Conservation (phyloP, 2,797 vertebrate genomes). For the Typhlichthys subterraneus region DNA sequence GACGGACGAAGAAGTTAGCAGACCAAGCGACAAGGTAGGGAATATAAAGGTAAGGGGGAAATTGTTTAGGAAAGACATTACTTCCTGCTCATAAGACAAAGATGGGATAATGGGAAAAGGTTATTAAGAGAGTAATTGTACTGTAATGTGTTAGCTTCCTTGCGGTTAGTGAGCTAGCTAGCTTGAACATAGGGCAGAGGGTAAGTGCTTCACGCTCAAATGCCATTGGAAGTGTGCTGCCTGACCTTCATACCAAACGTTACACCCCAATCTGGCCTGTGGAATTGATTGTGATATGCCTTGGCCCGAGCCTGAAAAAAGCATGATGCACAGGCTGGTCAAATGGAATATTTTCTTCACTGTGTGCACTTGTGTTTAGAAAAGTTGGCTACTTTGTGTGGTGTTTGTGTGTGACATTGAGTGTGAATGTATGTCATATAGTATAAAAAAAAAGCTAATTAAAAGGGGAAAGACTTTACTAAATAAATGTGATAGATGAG, state of each 20-base stretch:
- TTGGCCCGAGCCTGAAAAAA: conserved; percentile 41
- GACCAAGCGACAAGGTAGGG: no score
- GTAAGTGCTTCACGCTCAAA: conserved; percentile 62
- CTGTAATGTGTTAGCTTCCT: background rate
- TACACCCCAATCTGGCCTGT: conserved; percentile 58
- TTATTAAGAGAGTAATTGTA: conserved; percentile 12
- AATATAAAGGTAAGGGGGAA: no score
- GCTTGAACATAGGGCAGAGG: conserved; percentile 52
- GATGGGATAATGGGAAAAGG: background rate
- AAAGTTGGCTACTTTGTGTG: conserved; percentile 46
- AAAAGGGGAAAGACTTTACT: background rate
- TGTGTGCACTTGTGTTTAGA: conserved; percentile 52
- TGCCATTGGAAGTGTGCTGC: conserved; percentile 60
- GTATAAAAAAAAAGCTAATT: background rate
- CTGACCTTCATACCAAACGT: conserved; percentile 61
- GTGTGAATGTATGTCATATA: conserved; percentile 10
- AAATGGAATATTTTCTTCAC: conserved; percentile 66
- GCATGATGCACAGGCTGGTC: conserved; percentile 45
- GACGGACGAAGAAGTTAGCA: background rate
- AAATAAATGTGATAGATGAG: no score
- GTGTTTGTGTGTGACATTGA: conserved; percentile 12
- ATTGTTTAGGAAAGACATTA: no score
- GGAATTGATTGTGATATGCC: conserved; percentile 66
- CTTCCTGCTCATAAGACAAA: no score
- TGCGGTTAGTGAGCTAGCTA: conserved; percentile 36